Conservation (phyloP, 1,140 invertebrate species). For the Bombus balteatus region DNA sequence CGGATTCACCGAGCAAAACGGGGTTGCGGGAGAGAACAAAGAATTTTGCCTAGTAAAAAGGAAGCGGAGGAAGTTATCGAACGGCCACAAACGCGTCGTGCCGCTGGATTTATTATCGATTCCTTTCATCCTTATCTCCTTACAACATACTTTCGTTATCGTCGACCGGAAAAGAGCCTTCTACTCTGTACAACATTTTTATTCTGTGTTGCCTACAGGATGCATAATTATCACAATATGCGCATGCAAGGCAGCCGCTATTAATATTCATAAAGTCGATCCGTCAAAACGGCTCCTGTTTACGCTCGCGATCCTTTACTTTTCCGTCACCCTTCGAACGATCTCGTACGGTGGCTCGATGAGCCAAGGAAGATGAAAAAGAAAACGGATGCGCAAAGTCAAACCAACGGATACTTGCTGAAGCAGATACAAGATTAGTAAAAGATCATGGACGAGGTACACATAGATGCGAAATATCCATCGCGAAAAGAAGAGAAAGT, state of each 20-base stretch:
- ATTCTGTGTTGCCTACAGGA: slow-evolving; percentile 11
- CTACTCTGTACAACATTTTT: not conserved
- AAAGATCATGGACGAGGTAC: not conserved
- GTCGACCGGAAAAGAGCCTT: slow-evolving; percentile 8
- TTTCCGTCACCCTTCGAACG: slow-evolving; percentile 20
- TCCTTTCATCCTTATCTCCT: slow-evolving; percentile 54
- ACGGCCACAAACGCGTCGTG: slow-evolving; percentile 48
- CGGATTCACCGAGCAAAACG: slow-evolving; percentile 7
- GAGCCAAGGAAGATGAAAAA: slow-evolving; percentile 32
- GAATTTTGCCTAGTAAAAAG: slow-evolving; percentile 41
- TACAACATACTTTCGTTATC: slow-evolving; percentile 57
- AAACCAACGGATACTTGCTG: not conserved
- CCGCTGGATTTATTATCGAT: slow-evolving; percentile 64
- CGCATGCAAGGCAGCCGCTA: slow-evolving; percentile 22
- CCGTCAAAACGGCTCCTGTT: slow-evolving; percentile 54
- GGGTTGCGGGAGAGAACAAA: slow-evolving; percentile 47
- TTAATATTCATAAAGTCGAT: slow-evolving; percentile 70
- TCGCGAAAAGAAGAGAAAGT: no score
- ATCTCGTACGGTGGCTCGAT: slow-evolving; percentile 24
- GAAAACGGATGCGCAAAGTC: not conserved
- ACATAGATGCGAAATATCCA: no score
- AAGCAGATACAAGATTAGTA: not conserved
- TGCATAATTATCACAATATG: slow-evolving; percentile 65
- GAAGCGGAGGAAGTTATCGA: slow-evolving; percentile 54
- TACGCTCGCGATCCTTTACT: not conserved